Percentiles rank a stretch among this genome's conserved stretches.
Evolutionary conservation across 1,140 invertebrate genomes (phyloP).

Genomic region (Asobara japonica): DNA sequence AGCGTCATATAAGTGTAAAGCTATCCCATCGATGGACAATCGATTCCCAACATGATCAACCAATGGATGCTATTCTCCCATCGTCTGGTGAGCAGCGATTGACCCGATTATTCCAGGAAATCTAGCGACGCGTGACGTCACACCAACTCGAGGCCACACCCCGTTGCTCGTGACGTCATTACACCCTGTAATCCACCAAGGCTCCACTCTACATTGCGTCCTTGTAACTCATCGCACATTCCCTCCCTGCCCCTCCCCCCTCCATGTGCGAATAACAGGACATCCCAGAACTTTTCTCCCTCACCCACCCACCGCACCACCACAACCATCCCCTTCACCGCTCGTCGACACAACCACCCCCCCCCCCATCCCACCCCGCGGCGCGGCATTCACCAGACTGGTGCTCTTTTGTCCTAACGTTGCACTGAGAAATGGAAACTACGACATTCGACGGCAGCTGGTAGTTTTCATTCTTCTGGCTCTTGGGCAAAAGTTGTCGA

Average conservation of each 20-base stretch:
- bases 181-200: background rate
- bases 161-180: background rate
- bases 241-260: background rate
- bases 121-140: constrained; percentile 2
- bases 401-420: background rate
- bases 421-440: background rate
- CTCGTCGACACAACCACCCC: background rate
- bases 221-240: background rate
- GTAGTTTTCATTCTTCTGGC: background rate
- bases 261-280: background rate
- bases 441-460: background rate
- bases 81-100: background rate
- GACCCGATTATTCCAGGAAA: background rate
- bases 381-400: background rate
- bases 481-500: background rate
- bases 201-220: background rate
- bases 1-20: background rate
- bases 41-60: background rate
- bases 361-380: background rate
- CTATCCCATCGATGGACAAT: background rate
- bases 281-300: background rate
- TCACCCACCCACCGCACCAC: background rate
- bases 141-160: background rate
- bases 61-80: background rate
- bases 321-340: background rate